Evolutionary conservation across 1,140 invertebrate genomes (phyloP), one percentile per base, ranked within the genome.

Genomic region (Olivierus martensii): DNA sequence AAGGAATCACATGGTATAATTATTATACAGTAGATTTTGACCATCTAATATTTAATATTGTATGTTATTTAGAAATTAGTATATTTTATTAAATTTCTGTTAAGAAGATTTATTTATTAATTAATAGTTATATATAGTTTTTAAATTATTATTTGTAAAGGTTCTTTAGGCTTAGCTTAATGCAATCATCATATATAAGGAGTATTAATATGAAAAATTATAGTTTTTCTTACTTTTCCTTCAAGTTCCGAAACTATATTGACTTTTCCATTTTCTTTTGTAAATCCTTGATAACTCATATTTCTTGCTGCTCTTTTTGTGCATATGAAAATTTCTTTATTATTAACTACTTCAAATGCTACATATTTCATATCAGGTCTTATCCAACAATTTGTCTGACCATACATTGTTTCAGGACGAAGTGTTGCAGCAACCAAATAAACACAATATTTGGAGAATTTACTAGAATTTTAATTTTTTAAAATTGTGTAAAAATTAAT

Each of bases 391-490:
- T 99, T 99, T 0, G 96, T 99, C 74, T 99, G 96, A 3, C 96
- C 96, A 69, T 97, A 99, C 95, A 99, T 99, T 1, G 96, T 99
- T 73, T 99, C 96, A 11, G 95, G 94, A 58, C 94, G 73, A 6
- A 99, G 71, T 15, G 96, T 99, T n/a, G 92, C 96, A 39, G 94
- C 93, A 12, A 99, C 91, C 45, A 99, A 75, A 68, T 73, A 95
- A 19, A 96, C 75, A 9, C 75, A 65, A 63, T 79, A 77, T 3
- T 69, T 69, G 53, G 67, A 60, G 48, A 79, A 67, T 50, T 61
- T 49, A 46, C 80, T 82, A 57, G 17, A 36, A 47, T 11, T 7
- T 15, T 52, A 19, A 6, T 28, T 28, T 28, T n/a, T n/a, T n/a
- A n/a, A 17, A 47, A 47, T 18, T 14, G 22, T 15, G n/a, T 17